These are phyloP conservation scores for Poeciliopsis occidentalis DNA, from an alignment of 2,113 vertebrate genomes.

Conservation along the genomic window DNA sequence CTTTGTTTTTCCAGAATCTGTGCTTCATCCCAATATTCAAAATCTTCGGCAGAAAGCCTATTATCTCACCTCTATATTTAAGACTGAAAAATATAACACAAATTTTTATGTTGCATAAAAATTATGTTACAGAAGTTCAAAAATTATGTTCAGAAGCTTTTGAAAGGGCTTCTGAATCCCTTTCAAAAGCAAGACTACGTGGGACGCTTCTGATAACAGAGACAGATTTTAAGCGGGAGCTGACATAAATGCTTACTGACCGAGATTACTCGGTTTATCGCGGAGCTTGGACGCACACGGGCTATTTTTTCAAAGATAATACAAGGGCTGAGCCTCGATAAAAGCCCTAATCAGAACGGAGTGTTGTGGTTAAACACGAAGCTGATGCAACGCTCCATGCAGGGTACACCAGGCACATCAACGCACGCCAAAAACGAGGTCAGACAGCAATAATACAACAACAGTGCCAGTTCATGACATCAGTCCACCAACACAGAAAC, in stretches of 20 bases:
- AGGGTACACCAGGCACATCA: neutral
- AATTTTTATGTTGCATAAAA: too few relatives aligned
- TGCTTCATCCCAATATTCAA: neutral
- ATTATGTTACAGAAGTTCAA: too few relatives aligned
- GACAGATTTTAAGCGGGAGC: neutral
- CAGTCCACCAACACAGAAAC: constrained; percentile 14
- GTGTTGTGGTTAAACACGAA: constrained; percentile 1
- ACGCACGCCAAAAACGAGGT: constrained; percentile 7
- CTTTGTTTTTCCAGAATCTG: neutral
- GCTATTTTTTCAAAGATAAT: neutral
- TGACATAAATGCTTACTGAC: constrained; percentile 34
- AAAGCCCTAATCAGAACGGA: constrained; percentile 17
- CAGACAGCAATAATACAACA: constrained; percentile 12
- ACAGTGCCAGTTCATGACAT: constrained; percentile 1
- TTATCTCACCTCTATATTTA: neutral
- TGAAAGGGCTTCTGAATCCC: neutral
- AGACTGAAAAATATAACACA: neutral
- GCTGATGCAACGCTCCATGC: neutral
- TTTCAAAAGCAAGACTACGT: neutral
- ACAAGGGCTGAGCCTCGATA: neutral
- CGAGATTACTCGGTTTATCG: neutral
- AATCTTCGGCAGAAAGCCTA: neutral
- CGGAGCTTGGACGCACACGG: constrained; percentile 2
- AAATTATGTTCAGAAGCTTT: too few relatives aligned
- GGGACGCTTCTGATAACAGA: constrained; percentile 9